These are phyloP conservation scores for Latrodectus elegans DNA, from an alignment of 2,888 invertebrate species.

Conservation along the genomic window DNA sequence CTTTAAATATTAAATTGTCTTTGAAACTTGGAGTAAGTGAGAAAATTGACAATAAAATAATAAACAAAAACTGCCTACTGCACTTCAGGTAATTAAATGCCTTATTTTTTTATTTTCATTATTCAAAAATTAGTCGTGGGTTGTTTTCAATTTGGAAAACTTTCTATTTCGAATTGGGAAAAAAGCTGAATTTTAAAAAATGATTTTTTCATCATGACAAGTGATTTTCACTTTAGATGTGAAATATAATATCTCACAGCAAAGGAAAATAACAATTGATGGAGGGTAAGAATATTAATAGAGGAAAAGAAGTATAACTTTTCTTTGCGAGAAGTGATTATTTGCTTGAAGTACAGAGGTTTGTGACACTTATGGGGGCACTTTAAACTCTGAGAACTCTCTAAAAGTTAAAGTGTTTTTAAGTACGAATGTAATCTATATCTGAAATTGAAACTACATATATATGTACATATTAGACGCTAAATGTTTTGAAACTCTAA, in stretches of 20 bases:
- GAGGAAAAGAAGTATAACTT: background rate
- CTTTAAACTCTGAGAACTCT: too few relatives aligned
- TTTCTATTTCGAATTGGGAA: slow-evolving; percentile 32
- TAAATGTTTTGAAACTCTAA: too few relatives aligned
- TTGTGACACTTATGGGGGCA: too few relatives aligned
- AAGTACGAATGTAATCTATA: too few relatives aligned
- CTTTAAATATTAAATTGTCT: slow-evolving; percentile 63
- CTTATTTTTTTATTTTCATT: slow-evolving; percentile 15
- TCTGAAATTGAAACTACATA: too few relatives aligned
- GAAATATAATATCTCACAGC: slow-evolving; percentile 13
- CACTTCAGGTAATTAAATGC: background rate
- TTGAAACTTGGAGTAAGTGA: slow-evolving; percentile 49
- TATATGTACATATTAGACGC: too few relatives aligned
- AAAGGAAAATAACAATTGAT: background rate
- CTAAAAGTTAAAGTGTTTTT: too few relatives aligned
- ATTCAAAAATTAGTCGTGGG: slow-evolving; percentile 28
- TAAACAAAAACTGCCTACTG: background rate
- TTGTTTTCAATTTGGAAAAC: slow-evolving; percentile 57
- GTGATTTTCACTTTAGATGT: slow-evolving; percentile 43
- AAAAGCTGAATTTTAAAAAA: slow-evolving; percentile 38
- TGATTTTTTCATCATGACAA: slow-evolving; percentile 26
- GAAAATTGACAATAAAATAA: background rate
- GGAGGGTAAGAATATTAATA: background rate
- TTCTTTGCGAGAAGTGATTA: background rate
- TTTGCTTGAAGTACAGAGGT: too few relatives aligned